Evolutionary conservation across 1,140 invertebrate species (phyloP), one percentile per base, ranked within the genome.

Genomic region (Spodoptera frugiperda): DNA sequence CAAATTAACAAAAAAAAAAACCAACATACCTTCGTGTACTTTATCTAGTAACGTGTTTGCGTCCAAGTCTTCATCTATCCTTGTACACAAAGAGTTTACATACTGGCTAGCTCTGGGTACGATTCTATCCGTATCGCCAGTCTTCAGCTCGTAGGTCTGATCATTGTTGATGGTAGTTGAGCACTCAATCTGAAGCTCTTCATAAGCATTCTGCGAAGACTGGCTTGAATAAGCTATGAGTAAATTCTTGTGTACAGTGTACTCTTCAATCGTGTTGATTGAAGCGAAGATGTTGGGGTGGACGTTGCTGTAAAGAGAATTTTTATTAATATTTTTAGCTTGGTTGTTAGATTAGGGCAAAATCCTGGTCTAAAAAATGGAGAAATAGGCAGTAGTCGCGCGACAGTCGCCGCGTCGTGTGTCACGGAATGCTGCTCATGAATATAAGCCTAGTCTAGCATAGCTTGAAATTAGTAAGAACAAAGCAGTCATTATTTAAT

Each of bases 161-260:
- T 82, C 77, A 65, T 81, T 79, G 65, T 90, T 86, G 46, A 93
- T 82, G 8, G 86, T 90, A 6, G 82, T 85, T 0, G 89, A 88
- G 63, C 85, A 89, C 81, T 93, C 92, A 46, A 93, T 88, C 81
- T 91, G 85, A 12, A 92, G 53, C 3, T 89, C 82, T 78, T 93
- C 92, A 70, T 93, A 93, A 3, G 91, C 91, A 1, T 87, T 81
- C 71, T 88, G 77, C 0, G 87, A 87, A 1, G 90, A 88, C 53
- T 92, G 89, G 1, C 90, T 87, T 1, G 92, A 87, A 33, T 93
- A 92, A 19, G 84, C 78, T 30, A 93, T 78, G 0, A 93, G 53
- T 53, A 89, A 53, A 39, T 92, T 90, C 19, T 85, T 91, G 46
- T 90, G 82, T 39, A 89, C 84, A 2, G 61, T 83, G 46, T 89